These are phyloP conservation scores for Porites evermanni DNA, from an alignment of 92 coral and sea anemone genomes.

Conservation along the genomic window DNA sequence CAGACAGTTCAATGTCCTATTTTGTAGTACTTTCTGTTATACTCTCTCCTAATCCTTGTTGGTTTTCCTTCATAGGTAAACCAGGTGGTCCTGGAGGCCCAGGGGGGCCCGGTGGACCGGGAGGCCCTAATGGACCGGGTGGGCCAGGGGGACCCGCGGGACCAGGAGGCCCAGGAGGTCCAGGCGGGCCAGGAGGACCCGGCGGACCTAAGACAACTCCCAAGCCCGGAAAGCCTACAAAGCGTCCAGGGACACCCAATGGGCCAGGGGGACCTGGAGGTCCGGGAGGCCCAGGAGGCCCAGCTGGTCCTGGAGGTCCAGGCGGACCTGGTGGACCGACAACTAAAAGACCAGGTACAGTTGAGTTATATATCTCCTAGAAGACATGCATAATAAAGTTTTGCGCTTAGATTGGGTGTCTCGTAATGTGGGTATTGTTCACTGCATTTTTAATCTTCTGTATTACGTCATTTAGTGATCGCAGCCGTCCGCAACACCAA, in stretches of 20 bases:
- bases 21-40: too few species aligned
- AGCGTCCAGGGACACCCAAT: constrained; percentile 68
- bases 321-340: constrained; percentile 75
- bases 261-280: constrained; percentile 59
- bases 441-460: too few species aligned
- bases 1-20: too few species aligned
- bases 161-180: constrained; percentile 90
- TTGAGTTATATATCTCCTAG: not conserved
- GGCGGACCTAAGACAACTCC: constrained; percentile 83
- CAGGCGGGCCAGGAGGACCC: constrained; percentile 82
- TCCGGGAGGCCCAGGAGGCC: constrained; percentile 82
- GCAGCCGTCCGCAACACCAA: too few species aligned
- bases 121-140: constrained; percentile 87
- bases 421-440: too few species aligned
- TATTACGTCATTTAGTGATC: too few species aligned
- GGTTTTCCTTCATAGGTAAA: constrained; percentile 50
- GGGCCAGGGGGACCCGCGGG: constrained; percentile 92
- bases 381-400: too few species aligned
- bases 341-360: constrained; percentile 54
- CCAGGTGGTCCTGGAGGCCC: constrained; percentile 85
- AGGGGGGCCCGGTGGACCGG: constrained; percentile 81
- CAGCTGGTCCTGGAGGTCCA: constrained; percentile 78
- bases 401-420: too few species aligned
- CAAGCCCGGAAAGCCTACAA: constrained; percentile 72
- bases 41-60: not conserved